Percentiles rank a stretch among this genome's conserved stretches.
phyloP scores from a whole-genome alignment of 1,140 invertebrate genomes.

The Archivesica marissinica region DNA sequence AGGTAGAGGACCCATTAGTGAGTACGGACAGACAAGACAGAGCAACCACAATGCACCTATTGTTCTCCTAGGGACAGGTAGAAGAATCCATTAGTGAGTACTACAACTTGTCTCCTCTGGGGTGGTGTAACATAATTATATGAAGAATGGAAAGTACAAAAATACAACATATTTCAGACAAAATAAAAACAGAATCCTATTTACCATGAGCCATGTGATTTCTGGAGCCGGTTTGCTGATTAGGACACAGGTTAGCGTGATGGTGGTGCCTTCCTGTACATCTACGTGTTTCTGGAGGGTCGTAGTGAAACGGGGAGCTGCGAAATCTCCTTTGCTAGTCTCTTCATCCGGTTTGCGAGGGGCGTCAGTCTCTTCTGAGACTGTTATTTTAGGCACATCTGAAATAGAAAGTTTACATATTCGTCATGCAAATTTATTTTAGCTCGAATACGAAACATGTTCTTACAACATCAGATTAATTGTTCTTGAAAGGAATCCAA shows the following conservation, averaged over 20 bases:
- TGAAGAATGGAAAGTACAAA: neutral
- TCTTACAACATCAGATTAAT: no score
- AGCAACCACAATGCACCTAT: no score
- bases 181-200: neutral
- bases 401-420: neutral
- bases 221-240: conserved; percentile 91
- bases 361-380: conserved; percentile 66
- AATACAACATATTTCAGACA: neutral
- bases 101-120: no score
- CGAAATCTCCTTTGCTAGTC: conserved; percentile 69
- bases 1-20: no score
- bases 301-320: conserved; percentile 81
- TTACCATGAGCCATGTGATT: conserved; percentile 90
- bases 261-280: conserved; percentile 76
- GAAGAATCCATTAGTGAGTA: no score
- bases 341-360: conserved; percentile 64
- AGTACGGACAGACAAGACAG: no score
- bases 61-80: no score
- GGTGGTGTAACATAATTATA: no score
- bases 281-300: conserved; percentile 78
- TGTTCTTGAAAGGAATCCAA: no score
- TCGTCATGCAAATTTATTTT: no score
- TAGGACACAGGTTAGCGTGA: conserved; percentile 89
- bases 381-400: conserved; percentile 60
- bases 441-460: no score